Conservation (phyloP, 2,113 vertebrate genomes). For the Serinus canaria region DNA sequence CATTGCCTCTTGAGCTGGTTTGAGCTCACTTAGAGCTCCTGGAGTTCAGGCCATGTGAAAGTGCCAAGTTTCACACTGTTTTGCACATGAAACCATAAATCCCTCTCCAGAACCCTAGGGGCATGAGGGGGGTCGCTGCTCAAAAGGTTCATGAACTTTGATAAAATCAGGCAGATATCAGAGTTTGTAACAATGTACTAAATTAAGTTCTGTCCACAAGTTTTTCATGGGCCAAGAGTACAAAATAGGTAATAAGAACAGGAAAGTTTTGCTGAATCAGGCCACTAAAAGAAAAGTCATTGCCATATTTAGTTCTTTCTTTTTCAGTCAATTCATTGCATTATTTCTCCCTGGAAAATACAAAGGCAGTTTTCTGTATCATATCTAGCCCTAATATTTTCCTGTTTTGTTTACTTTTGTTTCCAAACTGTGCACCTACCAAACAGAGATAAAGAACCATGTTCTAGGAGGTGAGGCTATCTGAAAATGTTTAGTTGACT, state of each 20-base stretch:
- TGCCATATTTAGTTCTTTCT: not conserved
- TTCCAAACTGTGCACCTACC: not conserved
- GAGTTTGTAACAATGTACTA: not conserved
- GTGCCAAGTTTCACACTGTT: slow-evolving; percentile 63
- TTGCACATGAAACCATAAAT: slow-evolving; percentile 50
- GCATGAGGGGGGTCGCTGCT: not conserved
- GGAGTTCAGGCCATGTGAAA: not conserved
- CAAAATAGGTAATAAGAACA: not conserved
- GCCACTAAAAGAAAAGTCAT: not conserved
- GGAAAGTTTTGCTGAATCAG: not conserved
- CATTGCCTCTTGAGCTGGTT: not conserved
- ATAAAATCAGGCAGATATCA: slow-evolving; percentile 5
- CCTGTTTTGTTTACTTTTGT: not conserved
- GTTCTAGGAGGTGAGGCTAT: not conserved
- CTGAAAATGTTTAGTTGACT: not conserved
- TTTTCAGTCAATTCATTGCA: not conserved
- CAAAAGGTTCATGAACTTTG: slow-evolving; percentile 57
- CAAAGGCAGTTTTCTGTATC: not conserved
- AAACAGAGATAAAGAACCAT: not conserved
- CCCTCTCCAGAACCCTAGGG: slow-evolving; percentile 24
- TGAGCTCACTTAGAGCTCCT: not conserved
- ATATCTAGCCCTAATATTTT: not conserved
- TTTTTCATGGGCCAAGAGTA: not conserved
- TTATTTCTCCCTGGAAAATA: not conserved
- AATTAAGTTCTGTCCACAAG: not conserved